These are phyloP conservation scores for Papilio dardanus DNA, from an alignment of 1,140 invertebrate genomes.

Conservation along the genomic window DNA sequence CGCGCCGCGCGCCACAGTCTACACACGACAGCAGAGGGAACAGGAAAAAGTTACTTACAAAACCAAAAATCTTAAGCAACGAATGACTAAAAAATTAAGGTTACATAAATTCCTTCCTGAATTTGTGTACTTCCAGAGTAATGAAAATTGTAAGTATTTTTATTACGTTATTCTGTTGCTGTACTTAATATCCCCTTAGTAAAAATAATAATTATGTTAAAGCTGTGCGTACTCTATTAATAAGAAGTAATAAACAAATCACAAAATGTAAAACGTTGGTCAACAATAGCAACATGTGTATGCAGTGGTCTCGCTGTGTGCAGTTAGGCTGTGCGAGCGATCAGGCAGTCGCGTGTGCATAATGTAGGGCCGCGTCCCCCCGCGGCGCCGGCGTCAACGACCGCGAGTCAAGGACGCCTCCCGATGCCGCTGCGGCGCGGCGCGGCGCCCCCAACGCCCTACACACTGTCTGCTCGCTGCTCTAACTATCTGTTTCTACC, in stretches of 20 bases:
- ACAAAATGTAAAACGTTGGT: background rate
- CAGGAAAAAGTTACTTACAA: background rate
- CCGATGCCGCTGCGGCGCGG: conserved; percentile 40
- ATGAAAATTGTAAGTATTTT: background rate
- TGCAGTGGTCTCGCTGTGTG: background rate
- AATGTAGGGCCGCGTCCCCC: conserved; percentile 61
- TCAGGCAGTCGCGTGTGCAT: conserved; percentile 58
- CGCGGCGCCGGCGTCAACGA: conserved; percentile 69
- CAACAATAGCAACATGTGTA: background rate
- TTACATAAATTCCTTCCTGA: background rate
- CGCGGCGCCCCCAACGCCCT: conserved; percentile 6
- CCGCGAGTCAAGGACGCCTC: conserved; percentile 70
- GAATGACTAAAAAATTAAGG: background rate
- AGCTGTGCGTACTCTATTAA: background rate
- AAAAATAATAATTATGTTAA: background rate
- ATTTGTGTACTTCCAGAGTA: background rate
- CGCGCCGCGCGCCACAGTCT: background rate
- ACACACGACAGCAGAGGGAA: background rate
- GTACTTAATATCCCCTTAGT: background rate
- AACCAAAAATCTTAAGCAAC: background rate
- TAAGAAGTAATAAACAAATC: background rate
- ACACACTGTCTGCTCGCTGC: conserved; percentile 28
- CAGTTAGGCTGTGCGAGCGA: conserved; percentile 7
- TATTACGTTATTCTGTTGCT: background rate
- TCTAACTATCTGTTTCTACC: conserved; percentile 10